Evolutionary conservation across 2,797 vertebrate genomes (phyloP), one percentile per base, ranked within the genome.

Genomic region (Huso huso): DNA sequence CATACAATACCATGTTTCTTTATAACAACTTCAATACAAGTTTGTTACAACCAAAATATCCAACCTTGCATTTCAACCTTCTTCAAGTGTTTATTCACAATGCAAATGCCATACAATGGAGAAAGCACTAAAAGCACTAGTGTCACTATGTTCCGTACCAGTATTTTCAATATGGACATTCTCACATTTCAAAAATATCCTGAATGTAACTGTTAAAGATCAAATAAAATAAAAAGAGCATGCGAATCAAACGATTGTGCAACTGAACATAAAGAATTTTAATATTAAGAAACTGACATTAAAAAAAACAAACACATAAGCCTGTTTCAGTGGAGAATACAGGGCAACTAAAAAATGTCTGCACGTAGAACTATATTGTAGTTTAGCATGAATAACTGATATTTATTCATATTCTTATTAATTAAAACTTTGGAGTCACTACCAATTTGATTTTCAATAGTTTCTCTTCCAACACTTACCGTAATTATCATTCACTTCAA

Each of bases 61-160:
- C 84, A 83, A 87, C 81, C 81, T 87, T 85, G 80, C 81, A 82
- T 75, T 57, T 64, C 79, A 82, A 90, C 83, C 82, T 89, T 83
- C 86, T 88, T 91, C 88, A 84, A 90, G 90, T 92, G 89, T 90
- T 88, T 86, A 86, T 83, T 84, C 85, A 92, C 85, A 86, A 88
- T 61, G 79, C 82, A 71, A 80, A 87, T 87, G 86, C 78, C 80
- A 73, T 82, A 83, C 72, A 74, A 78, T 79, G 79, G 81, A 67
- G 60, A 85, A 81, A 78, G 72, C 58, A 81, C 84, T 86, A 81
- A 79, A 69, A 37, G 23, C 71, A 79, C 75, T 80, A 83, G 79
- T 71, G 77, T 82, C 87, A 84, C 84, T 84, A 83, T 89, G 79
- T 74, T 85, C 79, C 81, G 58, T 67, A 66, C 68, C 58, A 37